Evolutionary conservation across 2,113 vertebrate species (phyloP), one percentile per base, ranked within the genome.

Genomic region (Sitta europaea): DNA sequence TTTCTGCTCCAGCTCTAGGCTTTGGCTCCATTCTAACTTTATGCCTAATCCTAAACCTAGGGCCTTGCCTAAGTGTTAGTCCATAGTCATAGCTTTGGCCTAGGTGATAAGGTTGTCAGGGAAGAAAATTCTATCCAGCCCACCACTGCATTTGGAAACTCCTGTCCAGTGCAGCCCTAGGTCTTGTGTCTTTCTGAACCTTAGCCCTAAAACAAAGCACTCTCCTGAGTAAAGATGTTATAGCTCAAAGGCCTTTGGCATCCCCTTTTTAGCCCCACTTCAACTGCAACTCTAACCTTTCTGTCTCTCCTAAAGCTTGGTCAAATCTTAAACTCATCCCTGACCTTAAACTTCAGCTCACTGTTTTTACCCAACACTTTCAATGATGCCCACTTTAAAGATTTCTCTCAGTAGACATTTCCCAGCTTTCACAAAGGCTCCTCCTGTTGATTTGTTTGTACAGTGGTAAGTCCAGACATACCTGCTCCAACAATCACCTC

Each of bases 51-150:
- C 36, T 87, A 57, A 80, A 12, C 15, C 11, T 35, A 18, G 7
- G 6, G 10, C 25, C 12, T 73, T 0, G 0, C 6, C 14, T 76
- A 35, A 67, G 12, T 0, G 1, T 54, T 38, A 13, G 22, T 23
- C 48, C 59, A 53, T 11, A 86, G 16, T n/a, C 1, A 0, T n/a
- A 82, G 36, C 15, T 19, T 33, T 57, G 24, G 36, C 50, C n/a
- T 12, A 31, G 84, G 11, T 2, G 3, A 48, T 42, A 51, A 35
- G 12, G 21, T 23, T 38, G 5, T 28, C 59, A 51, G 29, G n/a
- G 27, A 18, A 42, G 21, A 53, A 48, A 75, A 21, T 14, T n/a
- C 36, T 38, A 0, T 29, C 10, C 65, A 57, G 42, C 9, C 8
- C 38, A 35, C 6, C 27, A 8, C 11, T 74, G 74, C 9, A 19